Evolutionary conservation across 2,797 vertebrate species (phyloP).

Genomic region (Simalia tracyae): DNA sequence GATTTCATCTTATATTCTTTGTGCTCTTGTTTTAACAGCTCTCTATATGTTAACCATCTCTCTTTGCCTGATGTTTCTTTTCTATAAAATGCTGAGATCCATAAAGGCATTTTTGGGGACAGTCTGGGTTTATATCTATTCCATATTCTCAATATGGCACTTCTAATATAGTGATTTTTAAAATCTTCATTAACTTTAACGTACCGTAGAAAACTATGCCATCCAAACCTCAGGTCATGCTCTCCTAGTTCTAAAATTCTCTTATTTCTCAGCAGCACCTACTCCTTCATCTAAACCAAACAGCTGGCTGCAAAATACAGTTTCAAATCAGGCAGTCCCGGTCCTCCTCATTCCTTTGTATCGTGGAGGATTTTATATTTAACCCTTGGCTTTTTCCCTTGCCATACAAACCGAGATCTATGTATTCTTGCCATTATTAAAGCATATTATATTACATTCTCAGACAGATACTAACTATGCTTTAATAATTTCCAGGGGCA

Average conservation of each 20-base stretch:
- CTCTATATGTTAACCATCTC: not conserved
- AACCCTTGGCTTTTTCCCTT: slow-evolving; percentile 19
- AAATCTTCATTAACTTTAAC: not conserved
- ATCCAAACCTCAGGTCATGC: not conserved
- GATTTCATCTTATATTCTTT: not conserved
- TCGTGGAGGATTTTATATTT: not conserved
- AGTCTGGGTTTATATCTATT: not conserved
- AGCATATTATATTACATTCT: not conserved
- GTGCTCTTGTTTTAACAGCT: not conserved
- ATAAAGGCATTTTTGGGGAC: not conserved
- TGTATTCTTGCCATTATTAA: not conserved
- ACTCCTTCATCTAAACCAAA: not conserved
- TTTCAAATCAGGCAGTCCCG: not conserved
- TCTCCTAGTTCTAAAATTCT: not conserved
- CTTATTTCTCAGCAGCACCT: not conserved
- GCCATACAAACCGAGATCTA: not conserved
- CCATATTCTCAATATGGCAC: not conserved
- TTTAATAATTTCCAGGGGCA: not conserved
- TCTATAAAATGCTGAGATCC: not conserved
- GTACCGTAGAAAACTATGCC: not conserved
- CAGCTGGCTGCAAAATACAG: not conserved
- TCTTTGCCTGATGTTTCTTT: not conserved
- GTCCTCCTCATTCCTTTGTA: not conserved
- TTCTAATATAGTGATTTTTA: not conserved
- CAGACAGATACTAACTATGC: not conserved